Evolutionary conservation across 1,140 invertebrate genomes (phyloP).

Genomic region (Pectinophora gossypiella): DNA sequence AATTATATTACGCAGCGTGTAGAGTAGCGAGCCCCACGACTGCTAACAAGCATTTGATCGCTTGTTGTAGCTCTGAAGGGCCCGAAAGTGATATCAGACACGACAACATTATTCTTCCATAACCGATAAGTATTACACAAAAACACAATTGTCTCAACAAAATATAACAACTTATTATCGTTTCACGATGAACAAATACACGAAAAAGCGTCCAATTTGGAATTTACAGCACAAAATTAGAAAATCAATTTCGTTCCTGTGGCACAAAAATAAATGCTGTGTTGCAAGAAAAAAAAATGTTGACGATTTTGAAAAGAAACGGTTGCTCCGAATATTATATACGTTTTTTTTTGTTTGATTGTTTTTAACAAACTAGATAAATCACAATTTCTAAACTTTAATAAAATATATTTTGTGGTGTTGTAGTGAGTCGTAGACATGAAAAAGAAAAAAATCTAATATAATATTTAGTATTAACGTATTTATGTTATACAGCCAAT

Average conservation of each 20-base stretch:
- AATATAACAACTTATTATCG: neutral
- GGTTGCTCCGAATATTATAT: too few relatives aligned
- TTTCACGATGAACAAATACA: neutral
- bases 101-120: neutral
- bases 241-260: constrained; percentile 3
- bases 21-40: constrained; percentile 47
- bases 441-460: too few relatives aligned
- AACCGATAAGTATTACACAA: neutral
- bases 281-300: constrained; percentile 30
- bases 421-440: too few relatives aligned
- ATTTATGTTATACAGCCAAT: too few relatives aligned
- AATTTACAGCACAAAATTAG: constrained; percentile 1
- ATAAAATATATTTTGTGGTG: too few relatives aligned
- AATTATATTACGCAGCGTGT: constrained; percentile 18
- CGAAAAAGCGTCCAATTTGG: neutral
- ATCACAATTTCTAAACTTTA: too few relatives aligned
- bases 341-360: too few relatives aligned
- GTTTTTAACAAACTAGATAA: too few relatives aligned
- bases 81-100: constrained; percentile 5
- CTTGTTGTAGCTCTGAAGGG: constrained; percentile 35
- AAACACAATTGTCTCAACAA: neutral
- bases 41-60: constrained; percentile 63
- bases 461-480: too few relatives aligned
- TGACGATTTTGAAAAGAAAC: constrained; percentile 30
- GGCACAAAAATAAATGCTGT: constrained; percentile 19